Conservation (phyloP, 2,888 invertebrate species). For the Cylindroiulus punctatus region DNA sequence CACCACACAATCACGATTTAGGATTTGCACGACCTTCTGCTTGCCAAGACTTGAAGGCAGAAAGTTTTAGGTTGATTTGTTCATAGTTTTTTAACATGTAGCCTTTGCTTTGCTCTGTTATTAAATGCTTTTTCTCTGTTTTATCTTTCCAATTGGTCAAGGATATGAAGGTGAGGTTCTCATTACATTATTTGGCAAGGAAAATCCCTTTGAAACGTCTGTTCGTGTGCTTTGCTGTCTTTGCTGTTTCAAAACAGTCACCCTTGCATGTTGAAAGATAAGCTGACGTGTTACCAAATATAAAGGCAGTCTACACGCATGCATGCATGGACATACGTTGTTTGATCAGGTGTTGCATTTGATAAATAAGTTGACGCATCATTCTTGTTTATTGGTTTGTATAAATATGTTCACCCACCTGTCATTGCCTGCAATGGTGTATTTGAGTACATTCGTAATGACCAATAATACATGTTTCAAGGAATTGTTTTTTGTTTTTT, state of each 20-base stretch:
- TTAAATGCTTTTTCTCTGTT: constrained; percentile 25
- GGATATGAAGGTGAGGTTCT: constrained; percentile 49
- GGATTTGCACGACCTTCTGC: no score
- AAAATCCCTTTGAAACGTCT: neutral
- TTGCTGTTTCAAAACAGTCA: neutral
- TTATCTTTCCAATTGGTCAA: constrained; percentile 49
- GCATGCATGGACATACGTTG: neutral
- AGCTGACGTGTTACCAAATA: neutral
- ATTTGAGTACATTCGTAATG: neutral
- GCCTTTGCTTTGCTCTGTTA: neutral
- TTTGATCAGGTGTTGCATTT: constrained; percentile 21
- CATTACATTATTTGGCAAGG: neutral
- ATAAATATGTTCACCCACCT: neutral
- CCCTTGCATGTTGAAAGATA: neutral
- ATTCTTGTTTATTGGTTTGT: neutral
- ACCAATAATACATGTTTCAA: neutral
- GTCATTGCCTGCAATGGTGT: neutral
- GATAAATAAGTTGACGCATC: neutral
- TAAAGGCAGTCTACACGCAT: neutral
- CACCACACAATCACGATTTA: no score
- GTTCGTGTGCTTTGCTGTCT: neutral
- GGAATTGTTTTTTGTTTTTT: neutral
- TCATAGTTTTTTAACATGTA: neutral
- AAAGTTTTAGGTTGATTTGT: neutral
- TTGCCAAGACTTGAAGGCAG: no score